phyloP scores from a whole-genome alignment of 2,797 vertebrate species.

The Chrosomus eos region DNA sequence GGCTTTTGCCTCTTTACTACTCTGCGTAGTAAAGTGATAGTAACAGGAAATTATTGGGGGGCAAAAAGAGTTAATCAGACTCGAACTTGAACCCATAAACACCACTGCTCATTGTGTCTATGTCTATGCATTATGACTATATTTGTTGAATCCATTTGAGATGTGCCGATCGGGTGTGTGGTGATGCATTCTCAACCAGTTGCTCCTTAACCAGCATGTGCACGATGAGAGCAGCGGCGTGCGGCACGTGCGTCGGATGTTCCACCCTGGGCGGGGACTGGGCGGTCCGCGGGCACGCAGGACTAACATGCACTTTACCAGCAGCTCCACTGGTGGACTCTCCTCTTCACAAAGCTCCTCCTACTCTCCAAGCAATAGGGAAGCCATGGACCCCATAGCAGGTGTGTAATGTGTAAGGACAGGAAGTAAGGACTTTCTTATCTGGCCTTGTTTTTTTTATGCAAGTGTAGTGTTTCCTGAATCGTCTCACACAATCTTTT shows the following conservation, averaged over 20 bases:
- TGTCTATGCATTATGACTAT: background rate
- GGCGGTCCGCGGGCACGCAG: constrained; percentile 95
- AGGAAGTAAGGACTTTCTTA: background rate
- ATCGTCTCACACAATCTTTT: background rate
- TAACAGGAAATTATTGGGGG: background rate
- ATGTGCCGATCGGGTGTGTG: background rate
- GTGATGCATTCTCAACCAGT: background rate
- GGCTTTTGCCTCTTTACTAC: background rate
- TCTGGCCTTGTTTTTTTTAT: background rate
- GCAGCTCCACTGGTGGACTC: constrained; percentile 92
- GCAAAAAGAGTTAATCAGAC: background rate
- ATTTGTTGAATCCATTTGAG: background rate
- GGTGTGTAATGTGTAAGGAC: constrained; percentile 73
- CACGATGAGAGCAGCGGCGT: constrained; percentile 98
- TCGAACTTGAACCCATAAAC: background rate
- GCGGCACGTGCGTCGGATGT: constrained; percentile 98
- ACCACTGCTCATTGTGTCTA: background rate
- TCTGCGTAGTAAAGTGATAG: background rate
- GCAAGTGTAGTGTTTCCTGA: background rate
- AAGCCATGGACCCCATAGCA: constrained; percentile 99
- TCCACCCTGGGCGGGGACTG: constrained; percentile 95
- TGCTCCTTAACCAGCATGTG: constrained; percentile 81
- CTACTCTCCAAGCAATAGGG: constrained; percentile 98
- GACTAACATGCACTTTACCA: constrained; percentile 99
- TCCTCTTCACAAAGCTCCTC: constrained; percentile 98